Evolutionary conservation across 1,140 invertebrate species (phyloP), one percentile per base, ranked within the genome.

Genomic region (Acarapis woodi): DNA sequence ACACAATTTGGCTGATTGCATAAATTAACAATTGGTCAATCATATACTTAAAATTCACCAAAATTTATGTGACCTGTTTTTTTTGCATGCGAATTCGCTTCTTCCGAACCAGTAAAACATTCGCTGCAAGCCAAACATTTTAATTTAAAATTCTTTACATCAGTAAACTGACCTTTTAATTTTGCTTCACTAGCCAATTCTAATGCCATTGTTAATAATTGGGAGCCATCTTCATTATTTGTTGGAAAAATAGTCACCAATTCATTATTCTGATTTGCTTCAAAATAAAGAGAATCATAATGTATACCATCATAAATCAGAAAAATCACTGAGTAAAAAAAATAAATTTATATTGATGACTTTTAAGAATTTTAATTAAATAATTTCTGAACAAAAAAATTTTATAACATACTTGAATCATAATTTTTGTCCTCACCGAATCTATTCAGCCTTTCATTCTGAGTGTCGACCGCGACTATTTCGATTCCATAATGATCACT

Each of bases 231-330:
- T 37, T 68, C 59, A 52, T 88, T 74, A 38, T 68, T 64, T 0
- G 62, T 58, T 1, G 70, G 67, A 51, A 90, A 90, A 40, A 79
- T 68, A 6, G 79, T 82, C n/a, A n/a, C n/a, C n/a, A n/a, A n/a
- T 53, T 67, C 62, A 46, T 71, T 68, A 25, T 15, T 4, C 25
- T 42, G 12, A 22, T 23, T 39, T 0, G 14, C 9, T 58, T 90
- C 80, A 51, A 85, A 61, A 50, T 80, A 74, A 1, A 94, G 54
- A 1, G 82, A 77, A 58, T 94, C 87, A 53, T 93, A 93, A 58
- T 93, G 85, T 40, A 90, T 79, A 16, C 85, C 85, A 60, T 93
- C 82, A 54, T 90, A 94, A 32, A 93, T 64, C 2, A 94, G 59
- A 51, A 90, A 76, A 9, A 43, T n/a, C n/a, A n/a, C n/a, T n/a